Base-by-base conservation (phyloP, 2,797 vertebrate genomes). In the Pseudochirops cupreus region DNA sequence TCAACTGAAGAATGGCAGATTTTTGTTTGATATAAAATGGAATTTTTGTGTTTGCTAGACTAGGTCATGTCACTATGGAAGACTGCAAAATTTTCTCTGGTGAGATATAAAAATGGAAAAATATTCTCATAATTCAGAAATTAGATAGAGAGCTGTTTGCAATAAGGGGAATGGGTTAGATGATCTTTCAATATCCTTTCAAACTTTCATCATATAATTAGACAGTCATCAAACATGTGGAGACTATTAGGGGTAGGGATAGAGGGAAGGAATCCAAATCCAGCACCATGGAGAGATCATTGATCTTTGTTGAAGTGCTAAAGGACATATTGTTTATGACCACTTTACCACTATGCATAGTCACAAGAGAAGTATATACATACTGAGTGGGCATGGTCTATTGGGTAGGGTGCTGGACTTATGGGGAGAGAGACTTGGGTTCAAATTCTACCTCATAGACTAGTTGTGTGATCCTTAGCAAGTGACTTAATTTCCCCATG, bases 231-330 rank as follows among this genome's bases (percentile, higher is more conserved):
- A 92, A 31, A 91, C 91, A 94, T 91, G 11, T 29, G 18, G 29
- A 52, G 39, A 95, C 91, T 94, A 31, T 28, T 39, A 14, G 74
- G 18, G 46, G 90, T 46, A 82, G 14, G n/a, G 21, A 58, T 28
- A 26, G 57, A 4, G 16, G 33, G 5, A 16, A 16, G 16, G n/a
- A 62, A 0, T 24, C 12, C 39, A 90, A 90, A 94, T 96, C 95
- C 97, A 98, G 97, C 67, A 98, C 97, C 96, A 96, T 50, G 97
- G 97, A 97, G 96, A 98, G 96, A 91, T 97, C 97, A 92, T 0
- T 1, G 5, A 46, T 21, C 24, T 1, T 18, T 9, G 10, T 3
- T 29, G 50, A 74, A 74, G 12, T 53, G 10, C 46, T 12, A 18
- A 33, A 16, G 7, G 6, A 92, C 59, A 24, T 5, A 0, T 1